phyloP scores from a whole-genome alignment of 2,113 vertebrate genomes.

The Pangasianodon gigas region DNA sequence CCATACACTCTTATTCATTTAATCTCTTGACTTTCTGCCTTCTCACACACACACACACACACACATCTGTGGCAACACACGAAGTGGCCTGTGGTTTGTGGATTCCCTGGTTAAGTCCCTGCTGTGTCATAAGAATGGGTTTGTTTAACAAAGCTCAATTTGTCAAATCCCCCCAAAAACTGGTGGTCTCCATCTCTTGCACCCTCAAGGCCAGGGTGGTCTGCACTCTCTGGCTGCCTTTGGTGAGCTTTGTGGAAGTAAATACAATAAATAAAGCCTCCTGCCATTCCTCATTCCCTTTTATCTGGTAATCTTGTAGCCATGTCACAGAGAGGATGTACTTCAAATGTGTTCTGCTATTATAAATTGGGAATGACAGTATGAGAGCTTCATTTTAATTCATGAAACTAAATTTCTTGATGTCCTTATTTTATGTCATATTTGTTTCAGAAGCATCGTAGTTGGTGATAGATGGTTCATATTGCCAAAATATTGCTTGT shows the following conservation, averaged over 20 bases:
- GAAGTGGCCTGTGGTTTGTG: constrained; percentile 36
- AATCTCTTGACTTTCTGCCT: neutral
- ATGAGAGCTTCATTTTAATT: neutral
- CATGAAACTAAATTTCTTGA: neutral
- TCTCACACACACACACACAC: constrained; percentile 32
- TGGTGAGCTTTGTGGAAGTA: constrained; percentile 6
- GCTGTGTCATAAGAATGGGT: constrained; percentile 40
- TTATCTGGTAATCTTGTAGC: constrained; percentile 16
- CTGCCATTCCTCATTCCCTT: neutral
- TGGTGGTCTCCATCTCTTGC: constrained; percentile 23
- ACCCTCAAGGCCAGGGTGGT: constrained; percentile 39
- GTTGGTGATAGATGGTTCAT: neutral
- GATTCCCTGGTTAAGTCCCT: constrained; percentile 34
- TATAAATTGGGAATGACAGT: neutral
- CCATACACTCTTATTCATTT: neutral
- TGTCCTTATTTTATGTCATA: neutral
- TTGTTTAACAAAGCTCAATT: constrained; percentile 50
- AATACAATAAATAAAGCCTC: constrained; percentile 20
- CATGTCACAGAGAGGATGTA: neutral
- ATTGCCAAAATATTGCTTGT: neutral
- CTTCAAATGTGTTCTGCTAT: neutral
- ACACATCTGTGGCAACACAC: constrained; percentile 43
- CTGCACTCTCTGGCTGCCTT: neutral
- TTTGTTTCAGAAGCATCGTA: neutral
- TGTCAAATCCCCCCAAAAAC: constrained; percentile 42